Evolutionary conservation across 2,113 vertebrate species (phyloP), one percentile per base, ranked within the genome.

Genomic region (Benitochromis conjunctus): DNA sequence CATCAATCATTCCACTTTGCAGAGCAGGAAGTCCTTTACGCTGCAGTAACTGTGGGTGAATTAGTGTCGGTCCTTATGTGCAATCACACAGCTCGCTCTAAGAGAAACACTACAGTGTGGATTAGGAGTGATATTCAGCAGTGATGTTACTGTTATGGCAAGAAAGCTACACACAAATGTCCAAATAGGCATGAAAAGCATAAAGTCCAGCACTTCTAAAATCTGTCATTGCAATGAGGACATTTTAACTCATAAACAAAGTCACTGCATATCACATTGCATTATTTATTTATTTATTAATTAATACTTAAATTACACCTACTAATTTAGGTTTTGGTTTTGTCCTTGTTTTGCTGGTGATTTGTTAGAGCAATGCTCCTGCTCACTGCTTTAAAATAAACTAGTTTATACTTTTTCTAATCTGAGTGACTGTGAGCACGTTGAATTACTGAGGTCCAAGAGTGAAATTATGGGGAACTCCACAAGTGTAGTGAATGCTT

Each of bases 1-100:
- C 36, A 38, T 9, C 5, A 54, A 80, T 80, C 57, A 80, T 89
- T 87, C 41, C 82, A 81, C 56, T 57, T 29, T 19, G 83, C 9
- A 8, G 31, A 88, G 83, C 86, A 77, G 58, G 64, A 83, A 58
- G 80, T 77, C 86, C 64, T 88, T 80, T 5, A 69, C n/a, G 18
- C 79, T 46, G 11, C 18, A 5, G 16, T 57, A 24, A 82, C 85
- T 31, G 78, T 14, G 51, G 24, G 21, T 57, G 46, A 76, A 51
- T 34, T 76, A 53, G 26, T 16, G 34, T 11, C 54, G 13, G 4
- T 58, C 57, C 29, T 81, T 9, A 21, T 26, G 64, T 64, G 46
- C 82, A 64, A 31, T 51, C 46, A 31, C 7, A 29, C 0, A 19
- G 16, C 43, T 76, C 6, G 11, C 13, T 19, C 69, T 51, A 51